phyloP scores from a whole-genome alignment of 1,140 invertebrate species.

The Eriocheir sinensis region DNA sequence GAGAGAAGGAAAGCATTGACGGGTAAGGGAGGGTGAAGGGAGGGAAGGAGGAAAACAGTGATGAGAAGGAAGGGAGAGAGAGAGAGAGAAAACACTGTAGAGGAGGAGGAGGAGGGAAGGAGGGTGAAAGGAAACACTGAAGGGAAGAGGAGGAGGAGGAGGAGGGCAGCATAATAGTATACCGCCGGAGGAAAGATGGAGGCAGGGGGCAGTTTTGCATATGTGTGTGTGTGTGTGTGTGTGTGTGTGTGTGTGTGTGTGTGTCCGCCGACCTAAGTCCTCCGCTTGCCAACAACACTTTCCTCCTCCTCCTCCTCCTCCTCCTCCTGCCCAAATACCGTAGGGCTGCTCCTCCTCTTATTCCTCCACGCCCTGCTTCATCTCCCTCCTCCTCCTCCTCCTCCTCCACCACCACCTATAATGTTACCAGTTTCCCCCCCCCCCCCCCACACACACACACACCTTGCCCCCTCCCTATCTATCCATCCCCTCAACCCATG shows the following conservation, averaged over 20 bases:
- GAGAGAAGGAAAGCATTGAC: too few species aligned
- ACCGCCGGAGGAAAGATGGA: too few species aligned
- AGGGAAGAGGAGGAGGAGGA: background rate
- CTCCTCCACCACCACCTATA: background rate
- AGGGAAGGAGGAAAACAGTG: background rate
- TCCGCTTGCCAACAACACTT: background rate
- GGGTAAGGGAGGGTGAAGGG: background rate
- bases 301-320: background rate
- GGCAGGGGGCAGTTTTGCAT: too few species aligned
- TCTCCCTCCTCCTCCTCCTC: background rate
- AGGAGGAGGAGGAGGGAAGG: background rate
- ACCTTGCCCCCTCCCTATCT: background rate
- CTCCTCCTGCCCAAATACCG: conserved; percentile 9
- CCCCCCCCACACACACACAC: background rate
- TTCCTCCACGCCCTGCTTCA: too few species aligned
- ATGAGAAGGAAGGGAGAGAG: background rate
- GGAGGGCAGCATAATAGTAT: background rate
- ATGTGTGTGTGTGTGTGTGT: background rate
- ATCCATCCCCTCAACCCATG: too few species aligned
- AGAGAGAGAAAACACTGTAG: too few species aligned
- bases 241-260: background rate
- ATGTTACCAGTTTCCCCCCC: background rate
- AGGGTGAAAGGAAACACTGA: background rate
- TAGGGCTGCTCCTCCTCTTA: background rate
- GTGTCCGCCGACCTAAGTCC: background rate